These are phyloP conservation scores for Antigone vipio DNA, from an alignment of 2,113 vertebrate species.

Conservation along the genomic window DNA sequence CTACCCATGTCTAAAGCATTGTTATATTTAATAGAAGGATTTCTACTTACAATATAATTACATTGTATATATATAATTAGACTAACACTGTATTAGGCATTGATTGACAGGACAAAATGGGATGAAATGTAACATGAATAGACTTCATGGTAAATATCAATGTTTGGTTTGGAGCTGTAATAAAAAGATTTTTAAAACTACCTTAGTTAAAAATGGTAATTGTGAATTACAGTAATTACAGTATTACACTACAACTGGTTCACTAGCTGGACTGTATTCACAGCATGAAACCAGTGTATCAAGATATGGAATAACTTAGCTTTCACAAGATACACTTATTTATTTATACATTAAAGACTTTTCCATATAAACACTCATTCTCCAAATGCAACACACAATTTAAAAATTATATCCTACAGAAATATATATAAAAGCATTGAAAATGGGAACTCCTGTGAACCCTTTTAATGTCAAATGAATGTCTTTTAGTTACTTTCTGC, in stretches of 20 bases:
- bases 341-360: not conserved
- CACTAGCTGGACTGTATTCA: not conserved
- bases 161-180: not conserved
- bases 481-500: not conserved
- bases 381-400: not conserved
- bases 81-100: not conserved
- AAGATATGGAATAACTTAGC: not conserved
- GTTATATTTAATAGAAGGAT: not conserved
- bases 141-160: slow-evolving; percentile 16
- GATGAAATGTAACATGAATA: not conserved
- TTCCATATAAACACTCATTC: not conserved
- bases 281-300: not conserved
- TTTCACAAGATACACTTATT: not conserved
- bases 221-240: not conserved
- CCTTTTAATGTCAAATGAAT: not conserved
- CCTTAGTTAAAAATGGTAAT: not conserved
- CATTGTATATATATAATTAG: not conserved
- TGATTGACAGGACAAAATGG: slow-evolving; percentile 23
- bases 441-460: not conserved
- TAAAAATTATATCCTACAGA: not conserved
- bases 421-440: not conserved
- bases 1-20: not conserved
- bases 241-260: not conserved
- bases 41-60: slow-evolving; percentile 8
- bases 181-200: not conserved